Conservation (phyloP, 2,888 invertebrate genomes). For the Sturmia bella region DNA sequence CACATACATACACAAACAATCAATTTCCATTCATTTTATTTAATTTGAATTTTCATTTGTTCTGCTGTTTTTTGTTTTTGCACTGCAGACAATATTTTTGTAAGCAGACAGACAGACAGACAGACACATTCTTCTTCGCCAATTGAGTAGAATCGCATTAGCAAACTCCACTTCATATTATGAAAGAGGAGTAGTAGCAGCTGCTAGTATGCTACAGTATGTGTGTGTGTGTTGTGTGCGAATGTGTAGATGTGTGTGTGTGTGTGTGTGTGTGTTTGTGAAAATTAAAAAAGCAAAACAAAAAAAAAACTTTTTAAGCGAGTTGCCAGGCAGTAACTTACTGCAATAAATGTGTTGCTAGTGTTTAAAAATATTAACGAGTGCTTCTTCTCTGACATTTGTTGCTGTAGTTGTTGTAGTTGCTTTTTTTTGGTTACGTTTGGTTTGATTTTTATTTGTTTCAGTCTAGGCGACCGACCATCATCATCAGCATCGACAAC, state of each 20-base stretch:
- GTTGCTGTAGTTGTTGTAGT: too few relatives aligned
- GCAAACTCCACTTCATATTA: conserved; percentile 45
- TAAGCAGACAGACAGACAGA: conserved; percentile 60
- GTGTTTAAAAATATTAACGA: conserved; percentile 30
- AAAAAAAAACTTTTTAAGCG: conserved; percentile 41
- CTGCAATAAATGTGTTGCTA: conserved; percentile 35
- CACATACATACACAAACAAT: conserved; percentile 4
- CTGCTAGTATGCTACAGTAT: background rate
- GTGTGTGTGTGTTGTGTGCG: too few relatives aligned
- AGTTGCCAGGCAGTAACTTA: conserved; percentile 50
- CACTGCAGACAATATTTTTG: conserved; percentile 42
- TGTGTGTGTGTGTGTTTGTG: background rate
- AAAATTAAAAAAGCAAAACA: too few relatives aligned
- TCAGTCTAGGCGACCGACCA: conserved; percentile 53
- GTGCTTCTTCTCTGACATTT: background rate
- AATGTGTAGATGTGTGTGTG: too few relatives aligned
- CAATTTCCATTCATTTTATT: conserved; percentile 42
- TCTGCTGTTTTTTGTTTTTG: background rate
- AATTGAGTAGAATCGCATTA: conserved; percentile 35
- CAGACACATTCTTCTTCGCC: too few relatives aligned
- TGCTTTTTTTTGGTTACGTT: conserved; percentile 21
- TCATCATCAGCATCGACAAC: conserved; percentile 41
- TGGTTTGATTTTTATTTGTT: conserved; percentile 57
- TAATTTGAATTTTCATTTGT: conserved; percentile 35
- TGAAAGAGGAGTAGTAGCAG: conserved; percentile 51